Evolutionary conservation across 37 sponge, comb jelly and placozoan species (phyloP), one percentile per base, ranked within the genome.

Genomic region (Beroe ovata): DNA sequence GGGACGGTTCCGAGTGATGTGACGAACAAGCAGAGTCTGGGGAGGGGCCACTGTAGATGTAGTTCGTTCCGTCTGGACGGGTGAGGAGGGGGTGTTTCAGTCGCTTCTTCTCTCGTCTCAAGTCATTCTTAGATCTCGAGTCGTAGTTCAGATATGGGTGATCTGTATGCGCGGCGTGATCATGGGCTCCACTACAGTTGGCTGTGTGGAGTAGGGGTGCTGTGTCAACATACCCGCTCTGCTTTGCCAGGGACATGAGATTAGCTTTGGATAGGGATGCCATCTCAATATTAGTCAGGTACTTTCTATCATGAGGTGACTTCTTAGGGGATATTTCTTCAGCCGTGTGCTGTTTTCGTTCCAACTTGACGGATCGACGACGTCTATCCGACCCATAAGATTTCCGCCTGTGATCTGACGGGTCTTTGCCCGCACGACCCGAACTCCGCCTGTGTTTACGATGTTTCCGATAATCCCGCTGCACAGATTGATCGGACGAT

Each of bases 101-200:
- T 8, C 47, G 84, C 33, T 77, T 77, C 84, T n/a, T 77, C 84
- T 77, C 84, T 0, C 54, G 42, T 25, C 84, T 11, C 47, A 77
- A 77, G 54, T 77, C 36, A 1, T 77, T 38, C 84, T 77, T 26
- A 25, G 84, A 77, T 21, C 1, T 23, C 39, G 84, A 77, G 21
- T 77, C 84, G 33, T 77, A 77, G 38, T 77, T 77, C 1, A 28
- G 20, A 54, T 77, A 77, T 4, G 84, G 84, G 54, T 47, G 6
- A 47, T 47, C 54, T 16, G 6, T 11, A n/a, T 25, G 6, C 0
- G 41, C 84, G 39, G 36, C 36, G 2, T 1, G 11, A 29, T 26
- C 14, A 25, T 1, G 11, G 6, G 32, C 4, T 16, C 34, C 30
- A 14, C 32, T 66, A 0, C 14, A 25, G 69, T 18, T 34, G 1